Conservation (phyloP, 2,797 vertebrate genomes). For the Carduelis carduelis region DNA sequence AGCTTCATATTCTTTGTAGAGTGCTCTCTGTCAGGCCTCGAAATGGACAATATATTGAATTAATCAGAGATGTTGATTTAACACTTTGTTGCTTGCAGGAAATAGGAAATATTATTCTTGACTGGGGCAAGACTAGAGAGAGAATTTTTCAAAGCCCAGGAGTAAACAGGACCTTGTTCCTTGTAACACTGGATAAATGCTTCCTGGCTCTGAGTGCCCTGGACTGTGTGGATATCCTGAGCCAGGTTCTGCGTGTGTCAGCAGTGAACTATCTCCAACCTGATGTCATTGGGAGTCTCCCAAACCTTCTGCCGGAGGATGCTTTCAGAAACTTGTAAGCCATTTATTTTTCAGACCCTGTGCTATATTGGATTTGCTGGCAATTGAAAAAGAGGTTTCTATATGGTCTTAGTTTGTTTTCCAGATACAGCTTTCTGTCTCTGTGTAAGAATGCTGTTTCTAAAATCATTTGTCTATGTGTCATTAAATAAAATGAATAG, state of each 20-base stretch:
- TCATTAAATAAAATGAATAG: neutral
- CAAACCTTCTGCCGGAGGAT: slow-evolving; percentile 66
- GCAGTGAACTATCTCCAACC: slow-evolving; percentile 68
- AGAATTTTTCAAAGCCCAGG: slow-evolving; percentile 74
- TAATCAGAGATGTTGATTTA: neutral
- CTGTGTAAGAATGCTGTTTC: neutral
- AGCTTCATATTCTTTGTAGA: neutral
- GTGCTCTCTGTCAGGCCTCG: neutral
- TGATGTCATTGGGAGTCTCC: slow-evolving; percentile 64
- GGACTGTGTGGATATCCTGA: slow-evolving; percentile 77
- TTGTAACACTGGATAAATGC: slow-evolving; percentile 74
- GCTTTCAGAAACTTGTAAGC: slow-evolving; percentile 82
- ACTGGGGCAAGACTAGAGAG: slow-evolving; percentile 62
- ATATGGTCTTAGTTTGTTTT: neutral
- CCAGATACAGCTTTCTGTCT: neutral
- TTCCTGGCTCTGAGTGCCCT: slow-evolving; percentile 68
- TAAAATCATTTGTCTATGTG: neutral
- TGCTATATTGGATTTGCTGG: neutral
- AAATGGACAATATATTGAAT: neutral
- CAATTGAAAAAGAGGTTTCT: neutral
- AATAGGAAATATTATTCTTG: slow-evolving; percentile 45
- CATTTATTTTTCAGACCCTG: neutral
- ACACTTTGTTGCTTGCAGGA: slow-evolving; percentile 53
- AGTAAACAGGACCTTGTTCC: slow-evolving; percentile 78
- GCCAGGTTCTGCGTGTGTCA: slow-evolving; percentile 64